Conservation (phyloP, 2,888 invertebrate genomes). For the Agrotis clavis region DNA sequence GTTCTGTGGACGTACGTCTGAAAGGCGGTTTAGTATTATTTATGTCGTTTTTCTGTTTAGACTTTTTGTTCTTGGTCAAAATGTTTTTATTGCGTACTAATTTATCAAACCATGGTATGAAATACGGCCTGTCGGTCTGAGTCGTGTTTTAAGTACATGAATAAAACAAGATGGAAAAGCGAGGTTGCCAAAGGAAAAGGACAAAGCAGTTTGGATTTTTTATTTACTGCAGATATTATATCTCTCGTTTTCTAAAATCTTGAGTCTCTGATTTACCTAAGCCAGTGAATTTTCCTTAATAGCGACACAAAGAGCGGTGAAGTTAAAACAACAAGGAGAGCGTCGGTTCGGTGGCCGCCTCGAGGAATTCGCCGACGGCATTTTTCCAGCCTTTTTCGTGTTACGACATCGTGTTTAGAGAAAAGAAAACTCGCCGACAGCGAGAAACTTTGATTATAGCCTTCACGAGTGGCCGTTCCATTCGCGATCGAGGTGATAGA, state of each 20-base stretch:
- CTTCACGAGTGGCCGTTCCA: slow-evolving; percentile 87
- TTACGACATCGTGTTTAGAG: slow-evolving; percentile 90
- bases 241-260: slow-evolving; percentile 63
- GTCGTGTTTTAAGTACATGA: slow-evolving; percentile 21
- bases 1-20: slow-evolving; percentile 39
- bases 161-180: slow-evolving; percentile 27
- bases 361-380: slow-evolving; percentile 85
- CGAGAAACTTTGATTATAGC: slow-evolving; percentile 90
- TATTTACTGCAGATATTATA: slow-evolving; percentile 36
- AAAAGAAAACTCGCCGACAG: slow-evolving; percentile 89
- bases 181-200: slow-evolving; percentile 15
- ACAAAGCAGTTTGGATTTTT: slow-evolving; percentile 40
- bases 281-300: slow-evolving; percentile 81
- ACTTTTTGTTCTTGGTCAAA: slow-evolving; percentile 31
- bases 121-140: slow-evolving; percentile 16
- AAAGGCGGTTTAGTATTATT: slow-evolving; percentile 41
- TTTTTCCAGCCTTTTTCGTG: slow-evolving; percentile 89
- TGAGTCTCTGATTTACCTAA: slow-evolving; percentile 76
- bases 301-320: slow-evolving; percentile 81
- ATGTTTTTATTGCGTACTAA: slow-evolving; percentile 41
- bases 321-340: slow-evolving; percentile 84
- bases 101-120: slow-evolving; percentile 10
- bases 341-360: slow-evolving; percentile 75
- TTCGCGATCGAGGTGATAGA: slow-evolving; percentile 88
- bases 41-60: slow-evolving; percentile 45